Conservation (phyloP, 2,797 vertebrate genomes). For the Arrhamphus sclerolepis region DNA sequence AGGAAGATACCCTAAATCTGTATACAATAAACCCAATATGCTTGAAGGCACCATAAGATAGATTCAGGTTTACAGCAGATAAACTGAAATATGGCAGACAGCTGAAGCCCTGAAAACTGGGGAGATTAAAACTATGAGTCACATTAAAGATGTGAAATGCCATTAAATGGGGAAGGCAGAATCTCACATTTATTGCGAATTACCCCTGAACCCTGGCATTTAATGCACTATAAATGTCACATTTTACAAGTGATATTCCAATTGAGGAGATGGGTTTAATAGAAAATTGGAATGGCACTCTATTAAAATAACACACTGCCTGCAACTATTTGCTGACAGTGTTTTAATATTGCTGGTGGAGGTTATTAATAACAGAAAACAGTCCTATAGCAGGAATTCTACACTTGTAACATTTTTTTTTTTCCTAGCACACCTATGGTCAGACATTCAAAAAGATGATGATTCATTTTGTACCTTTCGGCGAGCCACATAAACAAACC, state of each 20-base stretch:
- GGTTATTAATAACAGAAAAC: slow-evolving; percentile 46
- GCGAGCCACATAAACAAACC: slow-evolving; percentile 13
- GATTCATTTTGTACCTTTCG: slow-evolving; percentile 10
- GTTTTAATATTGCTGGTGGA: slow-evolving; percentile 50
- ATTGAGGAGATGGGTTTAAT: slow-evolving; percentile 14
- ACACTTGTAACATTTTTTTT: slow-evolving; percentile 29
- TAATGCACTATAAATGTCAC: slow-evolving; percentile 46
- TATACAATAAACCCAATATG: slow-evolving; percentile 40
- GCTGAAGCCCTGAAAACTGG: slow-evolving; percentile 39
- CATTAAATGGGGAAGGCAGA: slow-evolving; percentile 37
- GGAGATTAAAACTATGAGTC: slow-evolving; percentile 33
- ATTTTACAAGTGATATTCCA: slow-evolving; percentile 42
- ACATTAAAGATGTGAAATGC: slow-evolving; percentile 42
- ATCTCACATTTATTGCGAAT: slow-evolving; percentile 32
- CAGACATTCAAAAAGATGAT: slow-evolving; percentile 19
- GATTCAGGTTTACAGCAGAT: slow-evolving; percentile 42
- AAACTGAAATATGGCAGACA: slow-evolving; percentile 50
- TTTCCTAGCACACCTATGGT: slow-evolving; percentile 26
- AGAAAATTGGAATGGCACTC: slow-evolving; percentile 24
- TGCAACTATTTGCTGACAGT: slow-evolving; percentile 56
- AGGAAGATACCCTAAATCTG: slow-evolving; percentile 43
- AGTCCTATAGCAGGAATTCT: neutral
- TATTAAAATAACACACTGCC: slow-evolving; percentile 41
- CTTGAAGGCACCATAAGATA: slow-evolving; percentile 56
- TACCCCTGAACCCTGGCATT: slow-evolving; percentile 41